Evolutionary conservation across 2,113 vertebrate species (phyloP), one percentile per base, ranked within the genome.

Genomic region (Pterocles gutturalis): DNA sequence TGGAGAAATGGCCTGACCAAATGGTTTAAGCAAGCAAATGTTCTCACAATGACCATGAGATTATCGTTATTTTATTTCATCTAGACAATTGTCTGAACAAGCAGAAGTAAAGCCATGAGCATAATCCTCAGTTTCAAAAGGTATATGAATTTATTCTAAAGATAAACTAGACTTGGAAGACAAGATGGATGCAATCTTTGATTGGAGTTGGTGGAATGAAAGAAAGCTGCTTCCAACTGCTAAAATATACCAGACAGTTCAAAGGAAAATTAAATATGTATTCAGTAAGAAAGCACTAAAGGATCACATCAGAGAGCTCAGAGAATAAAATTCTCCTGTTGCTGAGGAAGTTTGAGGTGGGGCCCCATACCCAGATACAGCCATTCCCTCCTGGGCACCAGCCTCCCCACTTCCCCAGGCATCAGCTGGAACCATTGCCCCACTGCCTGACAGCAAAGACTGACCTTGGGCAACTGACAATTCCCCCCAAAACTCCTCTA

Each of bases 381-480:
- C 24, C 31, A 43, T 33, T 49, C 17, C 41, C 17, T 78, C 11
- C 34, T 31, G 29, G 36, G 8, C 45, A 88, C 19, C 36, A 70
- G n/a, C 22, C 17, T 64, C 8, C 15, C 28, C 0, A 0, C 13
- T 38, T 79, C 29, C 48, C 24, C 49, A 46, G 17, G 13, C 15
- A 69, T 24, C 75, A 43, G 53, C 38, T 67, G 53, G 19, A 61
- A 48, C 16, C 0, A 0, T 11, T 29, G 51, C n/a, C 41, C 51
- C 17, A 4, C 7, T 29, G 45, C 17, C 34, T 55, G 46, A n/a
- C 15, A 36, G 46, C 26, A 45, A 76, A 70, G 34, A 31, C 34
- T 48, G 29, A 60, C 26, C 17, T 26, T 67, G 15, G 20, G 12
- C 41, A n/a, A 17, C n/a, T 24, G 38, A 24, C 24, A n/a, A 61